phyloP scores from a whole-genome alignment of 2,113 vertebrate species.

The Thinocorus orbignyianus region DNA sequence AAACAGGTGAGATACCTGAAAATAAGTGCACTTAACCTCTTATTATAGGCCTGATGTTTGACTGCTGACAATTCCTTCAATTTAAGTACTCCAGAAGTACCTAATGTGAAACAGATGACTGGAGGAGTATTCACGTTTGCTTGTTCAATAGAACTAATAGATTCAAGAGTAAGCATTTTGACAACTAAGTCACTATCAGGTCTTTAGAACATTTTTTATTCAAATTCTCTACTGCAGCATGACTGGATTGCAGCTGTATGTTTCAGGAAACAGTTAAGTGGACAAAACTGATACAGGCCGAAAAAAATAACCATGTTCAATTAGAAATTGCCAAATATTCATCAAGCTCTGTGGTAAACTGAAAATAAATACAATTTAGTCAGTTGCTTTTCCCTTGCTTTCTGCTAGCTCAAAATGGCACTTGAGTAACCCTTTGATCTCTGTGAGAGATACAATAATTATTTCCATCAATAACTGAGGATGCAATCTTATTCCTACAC shows the following conservation, averaged over 20 bases:
- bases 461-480: neutral
- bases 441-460: rapidly evolving
- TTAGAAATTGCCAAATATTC: neutral
- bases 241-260: neutral
- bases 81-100: neutral
- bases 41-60: neutral
- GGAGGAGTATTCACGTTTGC: neutral
- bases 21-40: neutral
- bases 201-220: neutral
- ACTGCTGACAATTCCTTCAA: neutral
- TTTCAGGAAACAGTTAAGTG: neutral
- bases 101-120: neutral
- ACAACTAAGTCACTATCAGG: neutral
- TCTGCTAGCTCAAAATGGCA: neutral
- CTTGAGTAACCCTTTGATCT: neutral
- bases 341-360: neutral
- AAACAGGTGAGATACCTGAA: neutral
- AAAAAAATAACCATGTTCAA: neutral
- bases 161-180: neutral
- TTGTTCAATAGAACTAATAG: neutral
- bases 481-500: neutral
- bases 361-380: neutral
- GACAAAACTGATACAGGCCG: neutral
- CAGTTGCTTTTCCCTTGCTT: neutral
- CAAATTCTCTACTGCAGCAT: neutral